These are phyloP conservation scores for Anisognathus igniventris DNA, from an alignment of 2,797 vertebrate species.

Conservation along the genomic window DNA sequence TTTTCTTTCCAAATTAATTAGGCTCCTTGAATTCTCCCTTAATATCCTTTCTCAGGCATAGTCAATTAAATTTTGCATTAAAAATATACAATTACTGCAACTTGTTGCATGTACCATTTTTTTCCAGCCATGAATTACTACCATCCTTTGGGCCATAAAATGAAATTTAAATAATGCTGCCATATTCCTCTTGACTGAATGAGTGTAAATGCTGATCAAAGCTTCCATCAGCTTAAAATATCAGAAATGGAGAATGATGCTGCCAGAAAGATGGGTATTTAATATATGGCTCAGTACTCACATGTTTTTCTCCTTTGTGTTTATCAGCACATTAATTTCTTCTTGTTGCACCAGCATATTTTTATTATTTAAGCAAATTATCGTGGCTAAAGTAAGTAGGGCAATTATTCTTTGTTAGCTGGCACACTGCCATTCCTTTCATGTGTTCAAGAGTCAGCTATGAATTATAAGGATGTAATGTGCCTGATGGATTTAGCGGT, in stretches of 20 bases:
- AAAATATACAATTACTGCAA: neutral
- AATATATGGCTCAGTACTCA: neutral
- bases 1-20: conserved; percentile 4
- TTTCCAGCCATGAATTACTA: neutral
- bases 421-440: conserved; percentile 37
- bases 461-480: conserved; percentile 38
- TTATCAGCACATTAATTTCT: conserved; percentile 1
- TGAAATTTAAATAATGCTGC: neutral
- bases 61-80: neutral
- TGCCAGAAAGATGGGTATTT: neutral
- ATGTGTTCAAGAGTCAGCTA: conserved; percentile 28
- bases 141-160: neutral
- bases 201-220: neutral
- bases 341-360: neutral
- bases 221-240: neutral
- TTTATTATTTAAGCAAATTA: conserved; percentile 53
- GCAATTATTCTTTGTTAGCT: conserved; percentile 46
- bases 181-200: neutral
- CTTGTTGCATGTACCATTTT: neutral
- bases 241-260: neutral
- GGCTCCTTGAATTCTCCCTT: neutral
- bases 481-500: conserved; percentile 29
- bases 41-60: neutral
- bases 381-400: conserved; percentile 15
- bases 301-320: neutral